Evolutionary conservation across 2,888 invertebrate genomes (phyloP).

Genomic region (Hyposoter dolosus): DNA sequence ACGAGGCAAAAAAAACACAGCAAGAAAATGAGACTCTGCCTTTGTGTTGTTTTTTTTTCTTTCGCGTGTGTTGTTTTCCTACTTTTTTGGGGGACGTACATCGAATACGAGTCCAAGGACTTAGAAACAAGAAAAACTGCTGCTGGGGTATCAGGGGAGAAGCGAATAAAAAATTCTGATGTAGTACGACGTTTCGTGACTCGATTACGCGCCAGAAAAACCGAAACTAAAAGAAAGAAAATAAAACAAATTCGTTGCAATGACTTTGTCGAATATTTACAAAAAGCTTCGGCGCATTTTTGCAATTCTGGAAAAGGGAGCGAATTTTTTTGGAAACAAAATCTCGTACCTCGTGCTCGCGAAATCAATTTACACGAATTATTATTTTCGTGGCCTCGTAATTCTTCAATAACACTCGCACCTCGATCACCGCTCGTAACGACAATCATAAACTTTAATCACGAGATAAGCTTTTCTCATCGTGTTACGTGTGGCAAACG

Average conservation of each 20-base stretch:
- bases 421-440: background rate
- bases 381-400: background rate
- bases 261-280: background rate
- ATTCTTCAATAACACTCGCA: background rate
- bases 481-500: background rate
- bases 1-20: slow-evolving; percentile 19
- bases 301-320: background rate
- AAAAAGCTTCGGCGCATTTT: background rate
- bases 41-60: slow-evolving; percentile 26
- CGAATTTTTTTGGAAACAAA: background rate
- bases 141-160: background rate
- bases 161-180: background rate
- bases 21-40: slow-evolving; percentile 32
- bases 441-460: background rate
- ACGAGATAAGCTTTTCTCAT: background rate
- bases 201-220: background rate
- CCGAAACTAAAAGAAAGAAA: background rate
- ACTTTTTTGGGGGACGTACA: slow-evolving; percentile 8
- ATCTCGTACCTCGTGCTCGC: background rate
- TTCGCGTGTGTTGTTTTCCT: slow-evolving; percentile 8
- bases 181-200: slow-evolving; percentile 5
- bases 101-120: slow-evolving; percentile 37
- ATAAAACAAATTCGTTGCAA: background rate
- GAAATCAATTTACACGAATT: background rate
- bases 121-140: background rate